Conservation (phyloP, 2,888 invertebrate genomes). For the Adelognathus sp. region DNA sequence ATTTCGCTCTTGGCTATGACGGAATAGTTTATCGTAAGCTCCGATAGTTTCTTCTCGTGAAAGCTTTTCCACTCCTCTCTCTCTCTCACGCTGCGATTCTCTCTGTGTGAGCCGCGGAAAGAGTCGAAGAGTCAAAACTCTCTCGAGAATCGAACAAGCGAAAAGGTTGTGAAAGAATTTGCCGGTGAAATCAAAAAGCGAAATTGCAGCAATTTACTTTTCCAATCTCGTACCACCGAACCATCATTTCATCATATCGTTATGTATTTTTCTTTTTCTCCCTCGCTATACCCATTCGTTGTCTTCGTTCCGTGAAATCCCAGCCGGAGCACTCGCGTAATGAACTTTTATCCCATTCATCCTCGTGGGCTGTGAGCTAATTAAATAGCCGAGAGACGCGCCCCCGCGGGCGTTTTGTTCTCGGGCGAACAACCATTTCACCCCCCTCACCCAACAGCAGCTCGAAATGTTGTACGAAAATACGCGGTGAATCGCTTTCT, state of each 20-base stretch:
- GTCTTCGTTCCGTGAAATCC: conserved; percentile 45
- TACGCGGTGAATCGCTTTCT: conserved; percentile 44
- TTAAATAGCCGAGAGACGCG: conserved; percentile 54
- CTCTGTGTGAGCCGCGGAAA: conserved; percentile 7
- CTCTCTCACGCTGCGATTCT: not conserved
- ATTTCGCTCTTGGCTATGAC: conserved; percentile 16
- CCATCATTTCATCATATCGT: conserved; percentile 28
- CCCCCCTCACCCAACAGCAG: not conserved
- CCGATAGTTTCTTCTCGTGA: conserved; percentile 36
- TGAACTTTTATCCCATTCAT: conserved; percentile 60
- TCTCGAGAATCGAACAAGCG: not conserved
- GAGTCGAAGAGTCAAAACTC: conserved; percentile 18
- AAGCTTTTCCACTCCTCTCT: conserved; percentile 22
- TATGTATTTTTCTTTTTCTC: not conserved
- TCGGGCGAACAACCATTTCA: conserved; percentile 24
- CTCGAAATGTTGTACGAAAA: conserved; percentile 35
- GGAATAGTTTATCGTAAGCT: conserved; percentile 55
- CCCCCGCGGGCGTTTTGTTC: conserved; percentile 44
- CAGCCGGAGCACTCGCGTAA: conserved; percentile 49
- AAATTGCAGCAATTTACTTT: not conserved
- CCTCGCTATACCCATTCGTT: not conserved
- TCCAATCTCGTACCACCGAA: conserved; percentile 22
- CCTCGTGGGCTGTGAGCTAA: conserved; percentile 56
- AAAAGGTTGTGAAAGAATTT: not conserved
- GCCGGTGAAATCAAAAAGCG: not conserved